Base-by-base conservation (phyloP, 2,113 vertebrate species). In the Butorides virescens region DNA sequence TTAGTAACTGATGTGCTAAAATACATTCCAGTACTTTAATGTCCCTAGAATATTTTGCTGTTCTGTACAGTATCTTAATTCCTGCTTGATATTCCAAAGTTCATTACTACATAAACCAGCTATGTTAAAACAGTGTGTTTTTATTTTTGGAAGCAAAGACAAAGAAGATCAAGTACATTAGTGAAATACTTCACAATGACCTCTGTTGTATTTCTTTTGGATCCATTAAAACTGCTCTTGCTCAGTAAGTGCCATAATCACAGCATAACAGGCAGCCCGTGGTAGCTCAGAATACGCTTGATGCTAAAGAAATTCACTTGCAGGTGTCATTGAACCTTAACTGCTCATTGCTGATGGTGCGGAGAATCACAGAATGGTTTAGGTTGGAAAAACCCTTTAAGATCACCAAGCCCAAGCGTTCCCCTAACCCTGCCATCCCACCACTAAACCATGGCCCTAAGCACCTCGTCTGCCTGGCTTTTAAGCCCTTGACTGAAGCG, bases 61-160 rank as follows among this genome's bases (percentile, higher is more conserved):
- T 19, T 89, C 95, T 96, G 90, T 62, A 59, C 21, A 93, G 37
- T 25, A 92, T 90, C 86, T 88, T 95, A 88, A 63, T 87, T 89
- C 63, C 53, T 49, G n/a, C 72, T 95, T 73, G 72, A 56, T 95
- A 88, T 90, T 96, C 74, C 30, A 10, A 47, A 70, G 13, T 21
- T 95, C 78, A 75, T 95, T 96, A 87, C 91, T 46, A 27, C 93
- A 93, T 91, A 75, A 94, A 63, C 67, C 63, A 89, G 47, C 86
- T 90, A 95, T 94, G 94, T 88, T 96, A 84, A 95, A 94, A 93
- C 34, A 79, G 58, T 34, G n/a, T 23, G 78, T 50, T 32, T 86
- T 63, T 96, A 95, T 96, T 97, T 97, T 96, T 95, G 81, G 92
- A 96, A 96, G 79, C 71, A 59, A 49, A 85, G 92, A 58, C 66